phyloP scores from a whole-genome alignment of 2,113 vertebrate species.

The Dendrocopos noguchii region DNA sequence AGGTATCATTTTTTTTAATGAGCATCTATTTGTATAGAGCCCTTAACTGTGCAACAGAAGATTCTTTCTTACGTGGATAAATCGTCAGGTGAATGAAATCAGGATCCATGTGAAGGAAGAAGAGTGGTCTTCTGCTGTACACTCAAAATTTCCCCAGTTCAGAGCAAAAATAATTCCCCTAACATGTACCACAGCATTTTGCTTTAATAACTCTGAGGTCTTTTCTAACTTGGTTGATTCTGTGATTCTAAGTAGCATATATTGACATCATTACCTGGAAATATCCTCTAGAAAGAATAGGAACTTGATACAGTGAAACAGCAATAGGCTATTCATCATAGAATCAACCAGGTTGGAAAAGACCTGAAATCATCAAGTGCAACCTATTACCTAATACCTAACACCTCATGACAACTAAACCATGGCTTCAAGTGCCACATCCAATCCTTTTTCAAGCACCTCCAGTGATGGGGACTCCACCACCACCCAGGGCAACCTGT shows the following conservation, averaged over 20 bases:
- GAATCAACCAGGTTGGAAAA: no score
- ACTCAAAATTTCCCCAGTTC: neutral
- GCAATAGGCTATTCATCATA: neutral
- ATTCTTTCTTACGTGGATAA: neutral
- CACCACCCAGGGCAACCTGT: no score
- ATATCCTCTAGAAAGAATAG: neutral
- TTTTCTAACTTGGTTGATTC: no score
- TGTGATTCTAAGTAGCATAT: neutral
- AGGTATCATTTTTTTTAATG: conserved; percentile 75
- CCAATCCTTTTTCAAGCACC: no score
- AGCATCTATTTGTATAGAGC: neutral
- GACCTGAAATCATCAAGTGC: no score
- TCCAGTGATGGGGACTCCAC: no score
- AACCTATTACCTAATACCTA: no score
- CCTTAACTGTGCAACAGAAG: neutral
- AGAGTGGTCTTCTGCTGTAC: neutral
- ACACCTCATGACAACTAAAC: no score
- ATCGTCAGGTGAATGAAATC: neutral
- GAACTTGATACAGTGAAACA: neutral
- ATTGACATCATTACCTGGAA: neutral
- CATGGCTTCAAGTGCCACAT: no score
- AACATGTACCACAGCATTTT: neutral
- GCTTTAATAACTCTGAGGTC: neutral
- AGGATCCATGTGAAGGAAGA: neutral
- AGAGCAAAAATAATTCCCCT: neutral